These are phyloP conservation scores for Mesembrinibis cayennensis DNA, from an alignment of 2,113 vertebrate species.

Conservation along the genomic window DNA sequence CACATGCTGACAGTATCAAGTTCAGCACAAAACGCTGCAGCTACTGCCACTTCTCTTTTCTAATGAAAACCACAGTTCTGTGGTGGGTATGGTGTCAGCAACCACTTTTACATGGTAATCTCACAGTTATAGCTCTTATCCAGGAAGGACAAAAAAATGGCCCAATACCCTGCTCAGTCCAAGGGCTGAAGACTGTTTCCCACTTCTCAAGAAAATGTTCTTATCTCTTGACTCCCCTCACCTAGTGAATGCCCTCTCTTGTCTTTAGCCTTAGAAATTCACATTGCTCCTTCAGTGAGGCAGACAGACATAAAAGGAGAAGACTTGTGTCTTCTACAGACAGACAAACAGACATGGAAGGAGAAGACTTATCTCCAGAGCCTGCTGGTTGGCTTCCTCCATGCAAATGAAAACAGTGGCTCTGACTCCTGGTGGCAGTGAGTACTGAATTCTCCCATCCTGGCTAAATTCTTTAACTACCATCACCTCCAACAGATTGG, in stretches of 20 bases:
- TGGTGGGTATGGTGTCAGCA: background rate
- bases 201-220: background rate
- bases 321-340: background rate
- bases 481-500: background rate
- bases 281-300: background rate
- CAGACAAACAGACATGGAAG: background rate
- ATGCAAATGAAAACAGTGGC: background rate
- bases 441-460: background rate
- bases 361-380: background rate
- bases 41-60: background rate
- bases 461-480: background rate
- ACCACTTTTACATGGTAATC: background rate
- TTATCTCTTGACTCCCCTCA: background rate
- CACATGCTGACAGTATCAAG: background rate
- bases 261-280: background rate
- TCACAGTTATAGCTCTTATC: background rate
- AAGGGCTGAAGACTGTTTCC: background rate
- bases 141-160: background rate
- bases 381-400: background rate
- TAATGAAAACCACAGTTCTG: background rate
- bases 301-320: background rate
- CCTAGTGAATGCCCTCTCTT: background rate
- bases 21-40: background rate
- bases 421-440: background rate
- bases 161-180: background rate